Percentiles rank a stretch among this genome's conserved stretches.
Evolutionary conservation across 2,113 vertebrate genomes (phyloP).

Genomic region (Osmerus eperlanus): DNA sequence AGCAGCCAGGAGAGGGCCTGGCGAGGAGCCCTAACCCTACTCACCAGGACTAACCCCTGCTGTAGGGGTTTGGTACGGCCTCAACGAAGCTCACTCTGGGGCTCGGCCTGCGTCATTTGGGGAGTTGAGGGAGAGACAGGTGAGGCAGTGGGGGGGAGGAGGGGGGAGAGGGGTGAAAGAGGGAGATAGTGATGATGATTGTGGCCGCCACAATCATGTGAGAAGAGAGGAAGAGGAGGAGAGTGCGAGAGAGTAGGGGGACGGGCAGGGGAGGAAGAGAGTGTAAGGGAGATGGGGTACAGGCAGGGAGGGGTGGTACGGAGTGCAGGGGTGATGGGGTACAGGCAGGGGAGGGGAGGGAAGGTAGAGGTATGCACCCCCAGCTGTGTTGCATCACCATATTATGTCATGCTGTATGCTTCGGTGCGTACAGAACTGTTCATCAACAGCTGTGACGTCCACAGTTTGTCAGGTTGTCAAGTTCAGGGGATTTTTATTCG

Average conservation of each 20-base stretch:
- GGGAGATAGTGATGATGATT: background rate
- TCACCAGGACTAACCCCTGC: slow-evolving; percentile 23
- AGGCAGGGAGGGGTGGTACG: background rate
- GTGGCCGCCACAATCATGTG: background rate
- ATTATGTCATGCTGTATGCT: background rate
- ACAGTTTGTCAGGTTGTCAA: too few species aligned
- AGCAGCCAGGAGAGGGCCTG: slow-evolving; percentile 36
- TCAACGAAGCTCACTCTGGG: slow-evolving; percentile 30
- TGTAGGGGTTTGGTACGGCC: slow-evolving; percentile 21
- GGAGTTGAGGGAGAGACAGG: slow-evolving; percentile 49
- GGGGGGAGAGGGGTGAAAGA: background rate
- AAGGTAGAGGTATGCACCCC: background rate
- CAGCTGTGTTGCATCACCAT: background rate
- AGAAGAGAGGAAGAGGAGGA: background rate
- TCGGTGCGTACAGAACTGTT: too few species aligned
- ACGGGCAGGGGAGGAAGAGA: slow-evolving; percentile 41
- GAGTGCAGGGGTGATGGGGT: slow-evolving; percentile 31
- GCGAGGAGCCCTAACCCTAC: slow-evolving; percentile 40
- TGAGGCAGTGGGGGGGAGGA: slow-evolving; percentile 12
- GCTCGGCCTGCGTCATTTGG: slow-evolving; percentile 41
- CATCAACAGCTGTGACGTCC: too few species aligned
- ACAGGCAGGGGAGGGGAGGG: too few species aligned
- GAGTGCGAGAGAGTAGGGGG: too few species aligned
- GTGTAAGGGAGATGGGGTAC: background rate
- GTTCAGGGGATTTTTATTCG: too few species aligned